Conservation (phyloP, 2,113 vertebrate species). For the Capreolus pygargus region DNA sequence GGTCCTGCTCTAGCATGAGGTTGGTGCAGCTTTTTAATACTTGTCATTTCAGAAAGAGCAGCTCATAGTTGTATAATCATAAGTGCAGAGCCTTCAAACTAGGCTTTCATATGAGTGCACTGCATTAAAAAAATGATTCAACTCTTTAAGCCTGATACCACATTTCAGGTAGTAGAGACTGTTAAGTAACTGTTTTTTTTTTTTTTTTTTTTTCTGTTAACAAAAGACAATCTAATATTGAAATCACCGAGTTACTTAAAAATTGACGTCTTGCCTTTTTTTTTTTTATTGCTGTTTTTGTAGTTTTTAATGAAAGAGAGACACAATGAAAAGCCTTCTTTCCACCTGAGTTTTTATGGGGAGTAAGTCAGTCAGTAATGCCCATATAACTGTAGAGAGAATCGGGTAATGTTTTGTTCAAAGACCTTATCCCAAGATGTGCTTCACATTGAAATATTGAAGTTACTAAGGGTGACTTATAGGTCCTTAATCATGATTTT, state of each 20-base stretch:
- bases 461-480: not conserved
- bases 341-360: not conserved
- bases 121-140: not conserved
- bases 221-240: not conserved
- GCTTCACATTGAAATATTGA: not conserved
- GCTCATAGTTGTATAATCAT: not conserved
- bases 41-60: not conserved
- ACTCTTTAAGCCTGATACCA: not conserved
- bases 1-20: not conserved
- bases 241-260: not conserved
- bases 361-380: not conserved
- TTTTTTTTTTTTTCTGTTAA: not conserved
- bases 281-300: not conserved
- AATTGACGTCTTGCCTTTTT: not conserved
- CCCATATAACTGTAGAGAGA: not conserved
- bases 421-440: not conserved
- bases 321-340: not conserved
- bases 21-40: not conserved
- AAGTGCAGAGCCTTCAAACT: not conserved
- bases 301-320: not conserved
- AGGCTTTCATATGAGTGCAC: not conserved
- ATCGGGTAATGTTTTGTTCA: not conserved
- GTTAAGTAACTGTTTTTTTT: not conserved
- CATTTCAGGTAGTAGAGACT: not conserved
- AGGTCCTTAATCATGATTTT: not conserved